A percentile compares a stretch with the other conserved stretches of the same genome.
Conservation (phyloP, 2,888 invertebrate genomes). For the Oscheius sp. region DNA sequence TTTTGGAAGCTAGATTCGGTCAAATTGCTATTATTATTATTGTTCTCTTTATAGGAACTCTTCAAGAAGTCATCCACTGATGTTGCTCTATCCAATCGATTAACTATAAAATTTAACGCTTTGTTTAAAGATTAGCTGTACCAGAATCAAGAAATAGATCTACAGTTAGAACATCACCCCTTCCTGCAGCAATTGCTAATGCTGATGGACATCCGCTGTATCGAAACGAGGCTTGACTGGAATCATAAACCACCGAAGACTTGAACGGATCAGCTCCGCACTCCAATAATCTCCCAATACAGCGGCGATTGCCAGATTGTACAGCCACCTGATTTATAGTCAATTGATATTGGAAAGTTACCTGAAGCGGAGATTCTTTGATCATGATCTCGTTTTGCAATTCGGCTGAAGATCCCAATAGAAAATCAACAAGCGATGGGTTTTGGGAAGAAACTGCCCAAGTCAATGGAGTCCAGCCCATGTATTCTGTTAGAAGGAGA, state of each 20-base stretch:
- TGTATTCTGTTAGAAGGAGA: constrained; percentile 33
- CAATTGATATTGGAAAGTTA: constrained; percentile 62
- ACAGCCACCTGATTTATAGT: constrained; percentile 35
- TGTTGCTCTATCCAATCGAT: background rate
- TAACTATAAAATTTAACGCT: constrained; percentile 22
- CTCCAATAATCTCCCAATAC: constrained; percentile 82
- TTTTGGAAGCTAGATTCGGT: constrained; percentile 14
- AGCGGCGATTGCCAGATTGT: constrained; percentile 75
- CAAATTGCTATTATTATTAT: no score
- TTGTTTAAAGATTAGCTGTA: no score
- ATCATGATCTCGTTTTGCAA: constrained; percentile 77
- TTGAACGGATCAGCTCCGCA: constrained; percentile 89
- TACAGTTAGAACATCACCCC: constrained; percentile 78
- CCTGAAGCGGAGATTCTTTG: constrained; percentile 86
- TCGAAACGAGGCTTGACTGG: constrained; percentile 35
- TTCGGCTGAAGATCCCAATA: constrained; percentile 82
- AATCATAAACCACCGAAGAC: constrained; percentile 77
- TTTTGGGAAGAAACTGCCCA: constrained; percentile 50
- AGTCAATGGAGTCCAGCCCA: constrained; percentile 42
- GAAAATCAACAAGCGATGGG: constrained; percentile 70
- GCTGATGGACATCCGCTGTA: constrained; percentile 81
- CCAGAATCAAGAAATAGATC: constrained; percentile 16
- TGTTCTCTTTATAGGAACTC: background rate
- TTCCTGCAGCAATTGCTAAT: constrained; percentile 87
- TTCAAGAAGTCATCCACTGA: constrained; percentile 23